Evolutionary conservation across 2,888 invertebrate genomes (phyloP).

Genomic region (Pegoplata infirma): DNA sequence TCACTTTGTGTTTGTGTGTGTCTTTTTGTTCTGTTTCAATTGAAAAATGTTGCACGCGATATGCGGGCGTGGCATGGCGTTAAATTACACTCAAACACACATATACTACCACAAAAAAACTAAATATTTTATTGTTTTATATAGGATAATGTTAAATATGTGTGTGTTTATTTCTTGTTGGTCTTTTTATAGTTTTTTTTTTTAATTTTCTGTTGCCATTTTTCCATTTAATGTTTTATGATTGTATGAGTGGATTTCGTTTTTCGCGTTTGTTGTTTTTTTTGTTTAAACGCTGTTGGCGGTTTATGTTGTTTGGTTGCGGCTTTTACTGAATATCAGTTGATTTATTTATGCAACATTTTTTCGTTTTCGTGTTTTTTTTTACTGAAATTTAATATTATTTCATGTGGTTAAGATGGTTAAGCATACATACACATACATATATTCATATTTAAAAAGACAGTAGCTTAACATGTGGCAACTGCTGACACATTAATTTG

Average conservation of each 20-base stretch:
- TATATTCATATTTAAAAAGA: slow-evolving; percentile 23
- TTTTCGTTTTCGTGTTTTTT: slow-evolving; percentile 23
- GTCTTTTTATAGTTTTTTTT: slow-evolving; percentile 24
- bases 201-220: slow-evolving; percentile 24
- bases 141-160: not conserved
- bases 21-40: slow-evolving; percentile 10
- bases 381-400: slow-evolving; percentile 56
- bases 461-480: slow-evolving; percentile 54
- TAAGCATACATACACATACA: not conserved
- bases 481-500: slow-evolving; percentile 49
- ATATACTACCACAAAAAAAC: slow-evolving; percentile 12
- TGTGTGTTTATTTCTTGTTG: not conserved
- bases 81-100: slow-evolving; percentile 27
- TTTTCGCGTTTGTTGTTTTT: too few species aligned
- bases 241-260: slow-evolving; percentile 19
- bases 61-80: slow-evolving; percentile 64
- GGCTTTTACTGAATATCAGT: slow-evolving; percentile 46
- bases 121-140: slow-evolving; percentile 7
- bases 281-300: slow-evolving; percentile 44
- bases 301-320: slow-evolving; percentile 48
- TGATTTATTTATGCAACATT: slow-evolving; percentile 52
- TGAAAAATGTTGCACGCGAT: slow-evolving; percentile 60
- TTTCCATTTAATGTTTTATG: slow-evolving; percentile 35
- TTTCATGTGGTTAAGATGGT: slow-evolving; percentile 34
- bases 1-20: not conserved